phyloP scores from a whole-genome alignment of 2,888 invertebrate species.

The Amblyjoppa fuscipennis region DNA sequence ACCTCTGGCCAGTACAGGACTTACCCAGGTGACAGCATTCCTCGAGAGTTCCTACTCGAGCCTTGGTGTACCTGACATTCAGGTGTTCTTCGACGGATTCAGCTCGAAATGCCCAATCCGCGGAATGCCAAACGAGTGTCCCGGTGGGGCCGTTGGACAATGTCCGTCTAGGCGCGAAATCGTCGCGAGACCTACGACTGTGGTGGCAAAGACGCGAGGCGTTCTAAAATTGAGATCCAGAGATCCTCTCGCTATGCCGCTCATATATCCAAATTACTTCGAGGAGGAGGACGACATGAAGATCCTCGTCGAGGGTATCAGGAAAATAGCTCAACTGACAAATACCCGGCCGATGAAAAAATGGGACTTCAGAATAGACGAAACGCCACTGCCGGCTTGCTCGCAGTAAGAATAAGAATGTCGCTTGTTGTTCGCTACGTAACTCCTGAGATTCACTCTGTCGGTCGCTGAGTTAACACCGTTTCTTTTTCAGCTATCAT shows the following conservation, averaged over 20 bases:
- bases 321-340: conserved; percentile 87
- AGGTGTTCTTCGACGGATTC: conserved; percentile 85
- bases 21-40: conserved; percentile 83
- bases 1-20: conserved; percentile 84
- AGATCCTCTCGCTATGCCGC: conserved; percentile 89
- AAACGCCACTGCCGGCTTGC: conserved; percentile 87
- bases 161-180: conserved; percentile 82
- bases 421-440: background rate
- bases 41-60: conserved; percentile 81
- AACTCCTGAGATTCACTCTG: background rate
- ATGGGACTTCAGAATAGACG: conserved; percentile 87
- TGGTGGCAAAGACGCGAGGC: conserved; percentile 85
- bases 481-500: conserved; percentile 81
- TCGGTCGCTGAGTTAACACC: conserved; percentile 74
- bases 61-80: conserved; percentile 83
- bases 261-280: conserved; percentile 91
- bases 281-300: conserved; percentile 88
- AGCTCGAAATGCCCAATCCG: conserved; percentile 80
- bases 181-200: conserved; percentile 80
- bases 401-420: conserved; percentile 78
- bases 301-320: conserved; percentile 87
- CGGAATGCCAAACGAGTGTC: conserved; percentile 78
- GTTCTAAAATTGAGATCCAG: conserved; percentile 88
- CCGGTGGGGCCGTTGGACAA: conserved; percentile 72
- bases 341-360: conserved; percentile 87